phyloP scores from a whole-genome alignment of 2,888 invertebrate species.

The Seira sanloemensis region DNA sequence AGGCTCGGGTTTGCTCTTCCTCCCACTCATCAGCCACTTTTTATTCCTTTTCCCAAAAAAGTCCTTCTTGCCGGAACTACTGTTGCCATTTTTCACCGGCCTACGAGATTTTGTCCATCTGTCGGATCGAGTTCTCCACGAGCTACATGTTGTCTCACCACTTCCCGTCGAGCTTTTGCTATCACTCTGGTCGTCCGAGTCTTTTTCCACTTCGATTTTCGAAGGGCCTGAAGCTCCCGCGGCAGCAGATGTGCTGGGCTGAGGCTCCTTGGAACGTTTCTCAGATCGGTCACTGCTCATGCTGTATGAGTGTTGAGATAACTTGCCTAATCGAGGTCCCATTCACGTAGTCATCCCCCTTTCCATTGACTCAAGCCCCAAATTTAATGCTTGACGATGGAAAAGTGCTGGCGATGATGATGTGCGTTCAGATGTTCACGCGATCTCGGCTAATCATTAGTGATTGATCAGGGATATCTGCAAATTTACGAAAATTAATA shows the following conservation, averaged over 20 bases:
- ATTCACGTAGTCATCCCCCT: slow-evolving; percentile 69
- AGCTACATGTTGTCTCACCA: slow-evolving; percentile 67
- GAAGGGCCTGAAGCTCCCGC: slow-evolving; percentile 25
- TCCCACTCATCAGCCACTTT: slow-evolving; percentile 71
- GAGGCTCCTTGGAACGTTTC: slow-evolving; percentile 51
- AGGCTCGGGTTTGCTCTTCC: slow-evolving; percentile 61
- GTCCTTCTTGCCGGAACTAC: slow-evolving; percentile 67
- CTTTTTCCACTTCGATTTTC: slow-evolving; percentile 46
- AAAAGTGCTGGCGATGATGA: slow-evolving; percentile 22
- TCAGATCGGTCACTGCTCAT: slow-evolving; percentile 70
- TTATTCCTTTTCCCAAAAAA: slow-evolving; percentile 71
- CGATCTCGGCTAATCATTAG: background rate
- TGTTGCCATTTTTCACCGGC: slow-evolving; percentile 60
- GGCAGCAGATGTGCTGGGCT: slow-evolving; percentile 37
- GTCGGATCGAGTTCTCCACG: slow-evolving; percentile 67
- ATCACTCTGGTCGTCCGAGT: slow-evolving; percentile 67
- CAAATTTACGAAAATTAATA: too few species aligned
- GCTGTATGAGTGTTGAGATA: slow-evolving; percentile 66
- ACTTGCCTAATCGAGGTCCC: slow-evolving; percentile 71
- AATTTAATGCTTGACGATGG: slow-evolving; percentile 28
- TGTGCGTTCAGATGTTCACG: background rate
- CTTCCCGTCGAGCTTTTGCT: slow-evolving; percentile 70
- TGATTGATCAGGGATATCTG: slow-evolving; percentile 12
- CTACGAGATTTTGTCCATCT: slow-evolving; percentile 67
- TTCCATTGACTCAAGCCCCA: slow-evolving; percentile 41